phyloP scores from a whole-genome alignment of 1,140 invertebrate species.

The Brachionus koreanus region DNA sequence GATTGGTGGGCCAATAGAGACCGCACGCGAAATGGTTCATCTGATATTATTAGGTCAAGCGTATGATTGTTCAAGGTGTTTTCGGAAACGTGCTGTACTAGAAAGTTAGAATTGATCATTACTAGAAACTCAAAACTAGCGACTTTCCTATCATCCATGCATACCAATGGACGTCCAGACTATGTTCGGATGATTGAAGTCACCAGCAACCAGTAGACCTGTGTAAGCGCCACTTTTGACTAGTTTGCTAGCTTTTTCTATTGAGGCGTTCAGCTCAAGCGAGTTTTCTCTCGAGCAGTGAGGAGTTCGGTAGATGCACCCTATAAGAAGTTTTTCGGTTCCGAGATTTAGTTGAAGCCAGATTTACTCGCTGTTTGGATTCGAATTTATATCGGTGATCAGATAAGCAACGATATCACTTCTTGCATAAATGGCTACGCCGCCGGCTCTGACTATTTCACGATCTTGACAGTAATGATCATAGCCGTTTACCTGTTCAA shows the following conservation, averaged over 20 bases:
- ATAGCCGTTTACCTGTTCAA: background rate
- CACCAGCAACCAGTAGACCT: background rate
- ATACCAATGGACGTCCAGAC: background rate
- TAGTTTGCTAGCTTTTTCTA: background rate
- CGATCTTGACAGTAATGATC: background rate
- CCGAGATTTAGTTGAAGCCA: background rate
- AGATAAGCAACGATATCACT: background rate
- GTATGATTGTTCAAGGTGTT: background rate
- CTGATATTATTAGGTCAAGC: background rate
- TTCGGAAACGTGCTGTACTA: background rate
- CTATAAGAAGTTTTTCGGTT: background rate
- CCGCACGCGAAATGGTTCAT: background rate
- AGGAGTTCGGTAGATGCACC: background rate
- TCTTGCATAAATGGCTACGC: background rate
- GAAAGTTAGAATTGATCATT: background rate
- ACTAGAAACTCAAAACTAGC: background rate
- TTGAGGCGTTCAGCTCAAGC: background rate
- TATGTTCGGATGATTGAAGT: too few relatives aligned
- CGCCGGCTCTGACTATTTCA: background rate
- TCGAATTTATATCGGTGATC: background rate
- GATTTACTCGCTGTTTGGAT: background rate
- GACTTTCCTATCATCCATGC: background rate
- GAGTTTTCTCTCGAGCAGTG: background rate
- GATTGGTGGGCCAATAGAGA: background rate
- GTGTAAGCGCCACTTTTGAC: background rate